phyloP scores from a whole-genome alignment of 2,888 invertebrate genomes.

The Aelia acuminata region DNA sequence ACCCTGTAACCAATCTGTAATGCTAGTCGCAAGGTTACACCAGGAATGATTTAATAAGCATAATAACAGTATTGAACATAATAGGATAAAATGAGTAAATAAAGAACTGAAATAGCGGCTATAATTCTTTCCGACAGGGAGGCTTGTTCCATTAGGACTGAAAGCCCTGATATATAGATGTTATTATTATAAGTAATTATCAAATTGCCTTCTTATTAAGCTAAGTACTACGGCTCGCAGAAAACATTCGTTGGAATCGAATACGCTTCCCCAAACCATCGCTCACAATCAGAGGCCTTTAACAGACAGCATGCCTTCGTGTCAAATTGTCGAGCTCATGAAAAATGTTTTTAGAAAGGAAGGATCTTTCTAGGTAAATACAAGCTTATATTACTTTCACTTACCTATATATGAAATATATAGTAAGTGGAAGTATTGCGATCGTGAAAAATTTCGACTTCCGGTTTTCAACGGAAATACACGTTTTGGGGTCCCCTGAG shows the following conservation, averaged over 20 bases:
- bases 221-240: not conserved
- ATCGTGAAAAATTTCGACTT: no score
- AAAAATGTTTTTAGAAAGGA: no score
- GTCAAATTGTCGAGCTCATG: no score
- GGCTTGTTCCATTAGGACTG: not conserved
- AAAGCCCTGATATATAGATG: not conserved
- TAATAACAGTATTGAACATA: constrained; percentile 28
- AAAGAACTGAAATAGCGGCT: not conserved
- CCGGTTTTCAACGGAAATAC: no score
- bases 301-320: not conserved
- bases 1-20: constrained; percentile 34
- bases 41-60: constrained; percentile 35
- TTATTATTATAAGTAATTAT: constrained; percentile 15
- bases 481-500: no score
- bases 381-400: no score
- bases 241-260: not conserved
- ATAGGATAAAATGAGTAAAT: constrained; percentile 4
- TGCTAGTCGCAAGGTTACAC: constrained; percentile 4
- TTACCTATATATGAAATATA: no score
- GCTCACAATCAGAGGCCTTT: not conserved
- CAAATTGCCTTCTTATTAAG: not conserved
- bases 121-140: not conserved
- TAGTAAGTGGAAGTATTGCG: no score
- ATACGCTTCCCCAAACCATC: not conserved
- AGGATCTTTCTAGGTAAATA: no score